These are phyloP conservation scores for Fukomys damarensis DNA, from an alignment of 2,113 vertebrate genomes.

Conservation along the genomic window DNA sequence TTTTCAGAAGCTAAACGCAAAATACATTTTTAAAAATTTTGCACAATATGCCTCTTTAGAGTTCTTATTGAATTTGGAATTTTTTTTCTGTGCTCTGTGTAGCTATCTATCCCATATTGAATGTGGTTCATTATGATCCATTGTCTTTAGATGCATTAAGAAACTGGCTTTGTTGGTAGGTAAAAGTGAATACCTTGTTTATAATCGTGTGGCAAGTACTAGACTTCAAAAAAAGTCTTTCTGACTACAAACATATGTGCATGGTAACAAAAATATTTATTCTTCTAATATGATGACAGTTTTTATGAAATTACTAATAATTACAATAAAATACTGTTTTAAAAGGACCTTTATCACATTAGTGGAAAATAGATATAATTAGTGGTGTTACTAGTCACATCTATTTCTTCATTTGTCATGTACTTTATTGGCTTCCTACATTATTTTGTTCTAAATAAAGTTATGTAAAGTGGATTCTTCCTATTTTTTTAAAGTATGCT, in stretches of 20 bases:
- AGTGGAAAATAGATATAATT: neutral
- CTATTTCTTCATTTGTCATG: neutral
- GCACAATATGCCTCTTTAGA: neutral
- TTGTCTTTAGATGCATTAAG: neutral
- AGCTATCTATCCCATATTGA: neutral
- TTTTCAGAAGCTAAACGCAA: neutral
- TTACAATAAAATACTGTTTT: neutral
- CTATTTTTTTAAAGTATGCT: neutral
- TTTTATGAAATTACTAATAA: neutral
- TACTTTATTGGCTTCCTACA: neutral
- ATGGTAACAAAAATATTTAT: neutral
- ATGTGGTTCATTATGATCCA: neutral
- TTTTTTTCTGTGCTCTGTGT: neutral
- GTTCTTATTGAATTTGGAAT: neutral
- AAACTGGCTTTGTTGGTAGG: neutral
- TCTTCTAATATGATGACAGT: neutral
- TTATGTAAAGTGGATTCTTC: neutral
- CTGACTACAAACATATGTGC: neutral
- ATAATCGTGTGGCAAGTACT: neutral
- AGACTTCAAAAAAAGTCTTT: neutral
- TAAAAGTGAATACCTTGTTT: neutral
- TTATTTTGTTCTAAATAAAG: neutral
- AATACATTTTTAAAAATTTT: neutral
- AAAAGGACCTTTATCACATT: neutral
- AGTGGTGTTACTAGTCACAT: neutral